These are phyloP conservation scores for Euura lappo DNA, from an alignment of 1,140 invertebrate species.

Conservation along the genomic window DNA sequence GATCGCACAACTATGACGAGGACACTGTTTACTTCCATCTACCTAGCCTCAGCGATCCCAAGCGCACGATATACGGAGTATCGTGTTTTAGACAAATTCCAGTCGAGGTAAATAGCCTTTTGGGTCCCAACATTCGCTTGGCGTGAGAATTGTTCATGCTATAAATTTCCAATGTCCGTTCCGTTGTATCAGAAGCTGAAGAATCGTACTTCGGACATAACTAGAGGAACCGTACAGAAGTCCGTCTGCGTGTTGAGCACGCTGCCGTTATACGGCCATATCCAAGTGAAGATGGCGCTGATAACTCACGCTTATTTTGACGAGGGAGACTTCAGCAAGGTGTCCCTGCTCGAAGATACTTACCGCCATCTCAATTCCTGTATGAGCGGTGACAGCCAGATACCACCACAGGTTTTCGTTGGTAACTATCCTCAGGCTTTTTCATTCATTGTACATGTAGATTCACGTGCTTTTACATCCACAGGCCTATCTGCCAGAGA, in stretches of 20 bases:
- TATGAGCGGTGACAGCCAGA: conserved; percentile 70
- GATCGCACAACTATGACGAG: conserved; percentile 95
- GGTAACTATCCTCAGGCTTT: conserved; percentile 63
- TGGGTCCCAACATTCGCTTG: not conserved
- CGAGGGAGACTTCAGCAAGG: conserved; percentile 91
- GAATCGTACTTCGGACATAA: conserved; percentile 96
- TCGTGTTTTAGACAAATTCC: conserved; percentile 98
- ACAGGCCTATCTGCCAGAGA: conserved; percentile 81
- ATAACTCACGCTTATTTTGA: conserved; percentile 98
- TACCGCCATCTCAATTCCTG: conserved; percentile 92
- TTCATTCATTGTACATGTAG: conserved; percentile 4
- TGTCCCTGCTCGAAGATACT: conserved; percentile 90
- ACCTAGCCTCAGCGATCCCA: conserved; percentile 83
- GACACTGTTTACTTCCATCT: conserved; percentile 98
- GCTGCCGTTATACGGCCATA: conserved; percentile 88
- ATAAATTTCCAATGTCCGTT: conserved; percentile 11
- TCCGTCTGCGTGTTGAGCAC: conserved; percentile 90
- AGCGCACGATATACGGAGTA: conserved; percentile 91
- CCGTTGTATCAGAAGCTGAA: conserved; percentile 76
- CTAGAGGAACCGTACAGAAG: conserved; percentile 93
- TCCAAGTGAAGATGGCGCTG: conserved; percentile 93
- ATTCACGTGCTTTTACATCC: conserved; percentile 40
- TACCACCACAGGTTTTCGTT: conserved; percentile 78
- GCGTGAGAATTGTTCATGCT: too few species aligned
- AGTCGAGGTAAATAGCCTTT: conserved; percentile 74